Evolutionary conservation across 2,113 vertebrate species (phyloP), one percentile per base, ranked within the genome.

Genomic region (Numenius arquata): DNA sequence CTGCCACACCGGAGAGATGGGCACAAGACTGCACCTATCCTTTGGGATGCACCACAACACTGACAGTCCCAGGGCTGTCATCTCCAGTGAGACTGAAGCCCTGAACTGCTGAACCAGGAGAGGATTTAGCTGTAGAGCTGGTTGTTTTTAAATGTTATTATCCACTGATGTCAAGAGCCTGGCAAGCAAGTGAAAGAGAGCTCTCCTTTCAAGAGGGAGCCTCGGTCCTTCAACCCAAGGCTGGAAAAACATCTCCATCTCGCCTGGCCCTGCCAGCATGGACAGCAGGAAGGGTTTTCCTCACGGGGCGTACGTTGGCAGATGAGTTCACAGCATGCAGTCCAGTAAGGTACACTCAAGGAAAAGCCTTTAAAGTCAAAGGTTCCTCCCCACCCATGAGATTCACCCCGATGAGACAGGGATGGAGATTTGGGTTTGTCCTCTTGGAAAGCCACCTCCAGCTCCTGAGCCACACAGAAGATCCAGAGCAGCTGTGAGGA

Each of bases 361-460:
- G 55, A 76, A 73, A 90, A 62, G 15, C 45, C 58, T 66, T 61
- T 34, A 25, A 32, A 71, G 38, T 3, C 66, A 73, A 79, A 78
- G n/a, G 53, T 48, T 48, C 30, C 36, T 27, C 30, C 40, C 18
- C 43, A 11, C 32, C 67, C 25, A 8, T 0, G 0, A 19, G 38
- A 9, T 48, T 55, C 68, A 72, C 40, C 68, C 61, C 40, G 38
- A 0, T 0, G 2, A 36, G 50, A 62, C n/a, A 30, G 15, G 15
- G 47, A 43, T 30, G 15, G 29, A 84, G 52, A 59, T 30, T 4
- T 16, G 22, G 34, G 10, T 8, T 12, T 62, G 36, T 45, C 50
- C 72, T 80, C 85, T 32, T 84, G n/a, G 29, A 92, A 86, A 93
- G 72, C 29, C 72, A 88, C 41, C 41, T 85, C 72, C 56, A 78